Conservation (phyloP, 1,140 invertebrate genomes). For the Halotydeus destructor region DNA sequence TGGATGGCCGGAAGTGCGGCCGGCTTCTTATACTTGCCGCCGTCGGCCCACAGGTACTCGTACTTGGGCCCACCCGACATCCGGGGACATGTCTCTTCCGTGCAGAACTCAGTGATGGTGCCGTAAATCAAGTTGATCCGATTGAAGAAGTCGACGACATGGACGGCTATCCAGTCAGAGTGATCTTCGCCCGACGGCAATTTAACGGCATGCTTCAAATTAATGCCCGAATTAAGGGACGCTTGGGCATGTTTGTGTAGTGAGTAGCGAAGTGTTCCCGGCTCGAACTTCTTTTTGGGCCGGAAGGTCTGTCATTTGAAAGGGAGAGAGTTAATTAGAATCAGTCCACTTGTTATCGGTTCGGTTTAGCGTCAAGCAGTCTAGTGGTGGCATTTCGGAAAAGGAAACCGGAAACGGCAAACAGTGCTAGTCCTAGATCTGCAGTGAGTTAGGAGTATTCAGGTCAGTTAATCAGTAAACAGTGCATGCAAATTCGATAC, state of each 20-base stretch:
- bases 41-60: constrained; percentile 86
- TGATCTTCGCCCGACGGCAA: constrained; percentile 54
- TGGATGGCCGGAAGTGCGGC: constrained; percentile 63
- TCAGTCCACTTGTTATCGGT: too few species aligned
- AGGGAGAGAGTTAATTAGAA: too few species aligned
- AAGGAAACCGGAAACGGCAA: too few species aligned
- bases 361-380: too few species aligned
- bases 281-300: constrained; percentile 71
- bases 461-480: too few species aligned
- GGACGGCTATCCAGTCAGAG: constrained; percentile 86
- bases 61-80: constrained; percentile 55
- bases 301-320: constrained; percentile 54
- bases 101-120: constrained; percentile 63
- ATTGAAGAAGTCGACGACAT: constrained; percentile 93
- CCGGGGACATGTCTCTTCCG: constrained; percentile 59
- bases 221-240: constrained; percentile 77
- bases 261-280: constrained; percentile 72
- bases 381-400: too few species aligned
- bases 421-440: too few species aligned
- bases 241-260: constrained; percentile 74
- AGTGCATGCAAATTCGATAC: too few species aligned
- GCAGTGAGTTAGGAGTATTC: too few species aligned
- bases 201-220: constrained; percentile 60
- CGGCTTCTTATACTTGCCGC: constrained; percentile 61
- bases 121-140: constrained; percentile 83